Evolutionary conservation across 2,797 vertebrate genomes (phyloP), one percentile per base, ranked within the genome.

Genomic region (Scarus forsteni): DNA sequence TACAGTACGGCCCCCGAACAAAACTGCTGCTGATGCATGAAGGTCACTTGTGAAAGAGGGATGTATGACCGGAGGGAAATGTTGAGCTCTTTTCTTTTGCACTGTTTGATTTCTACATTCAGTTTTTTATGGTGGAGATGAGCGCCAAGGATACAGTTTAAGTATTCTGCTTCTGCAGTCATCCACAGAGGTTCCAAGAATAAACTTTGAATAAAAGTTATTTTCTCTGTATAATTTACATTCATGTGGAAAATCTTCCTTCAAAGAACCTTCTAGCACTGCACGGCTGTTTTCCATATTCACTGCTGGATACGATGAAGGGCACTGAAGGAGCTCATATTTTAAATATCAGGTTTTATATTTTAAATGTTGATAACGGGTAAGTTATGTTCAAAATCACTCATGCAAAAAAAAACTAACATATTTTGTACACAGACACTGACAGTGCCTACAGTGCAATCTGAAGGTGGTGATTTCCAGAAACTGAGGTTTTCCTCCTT

Each of bases 211-310:
- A 59, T 66, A 19, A 85, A 68, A 83, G 39, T 43, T 60, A 61
- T 54, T 51, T 16, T 65, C 38, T 60, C 54, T 48, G 18, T 2
- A 27, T 27, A 27, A 60, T 75, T 80, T 59, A 42, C 63, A 72
- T 84, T 62, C 59, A 85, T 75, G 79, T 84, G 80, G 84, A 89
- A 88, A 90, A 80, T 79, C 48, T 66, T 73, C 59, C 70, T 69
- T 87, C 60, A 75, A 75, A 82, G 66, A 78, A 79, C 64, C 58
- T 66, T 44, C 62, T 52, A 62, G 66, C 43, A 64, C 58, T 66
- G 54, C 77, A 63, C 51, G 16, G 66, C 46, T 63, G 46, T 36
- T 68, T 73, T 60, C 72, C 61, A 54, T 54, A 69, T 80, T 67
- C 65, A 59, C 55, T 19, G 55, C n/a, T 66, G 66, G 68, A 77